Evolutionary conservation across 2,113 vertebrate species (phyloP).

Genomic region (Grallaria varia): DNA sequence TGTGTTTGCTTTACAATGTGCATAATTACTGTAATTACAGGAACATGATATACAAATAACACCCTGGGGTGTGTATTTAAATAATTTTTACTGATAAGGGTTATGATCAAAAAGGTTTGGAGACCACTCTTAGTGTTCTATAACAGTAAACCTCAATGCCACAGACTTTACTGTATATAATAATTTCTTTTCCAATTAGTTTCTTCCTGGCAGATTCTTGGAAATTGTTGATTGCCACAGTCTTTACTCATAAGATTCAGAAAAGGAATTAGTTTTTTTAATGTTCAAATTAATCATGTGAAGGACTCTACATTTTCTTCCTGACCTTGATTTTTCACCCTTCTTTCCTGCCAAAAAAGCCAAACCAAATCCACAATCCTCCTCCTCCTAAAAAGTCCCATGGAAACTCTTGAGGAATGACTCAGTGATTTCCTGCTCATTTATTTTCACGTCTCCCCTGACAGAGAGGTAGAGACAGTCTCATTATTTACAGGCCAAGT

Average conservation of each 20-base stretch:
- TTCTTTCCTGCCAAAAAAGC: neutral
- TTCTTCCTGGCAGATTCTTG: neutral
- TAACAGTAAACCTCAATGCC: neutral
- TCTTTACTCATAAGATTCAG: neutral
- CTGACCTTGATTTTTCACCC: neutral
- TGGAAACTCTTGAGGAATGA: neutral
- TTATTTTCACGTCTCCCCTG: neutral
- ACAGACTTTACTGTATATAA: neutral
- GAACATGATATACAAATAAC: rapidly evolving
- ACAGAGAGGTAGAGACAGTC: neutral
- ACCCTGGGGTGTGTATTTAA: rapidly evolving
- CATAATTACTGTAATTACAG: neutral
- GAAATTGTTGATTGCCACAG: neutral
- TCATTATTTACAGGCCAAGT: neutral
- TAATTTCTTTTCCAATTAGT: neutral
- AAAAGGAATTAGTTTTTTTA: neutral
- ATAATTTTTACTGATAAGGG: rapidly evolving
- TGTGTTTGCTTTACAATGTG: neutral
- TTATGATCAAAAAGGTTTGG: neutral
- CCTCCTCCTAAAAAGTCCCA: neutral
- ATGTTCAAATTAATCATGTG: neutral
- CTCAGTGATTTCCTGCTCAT: neutral
- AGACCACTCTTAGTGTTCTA: neutral
- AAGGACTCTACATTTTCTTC: neutral
- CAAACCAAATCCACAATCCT: neutral